These are phyloP conservation scores for Typhlichthys subterraneus DNA, from an alignment of 2,797 vertebrate species.

Conservation along the genomic window DNA sequence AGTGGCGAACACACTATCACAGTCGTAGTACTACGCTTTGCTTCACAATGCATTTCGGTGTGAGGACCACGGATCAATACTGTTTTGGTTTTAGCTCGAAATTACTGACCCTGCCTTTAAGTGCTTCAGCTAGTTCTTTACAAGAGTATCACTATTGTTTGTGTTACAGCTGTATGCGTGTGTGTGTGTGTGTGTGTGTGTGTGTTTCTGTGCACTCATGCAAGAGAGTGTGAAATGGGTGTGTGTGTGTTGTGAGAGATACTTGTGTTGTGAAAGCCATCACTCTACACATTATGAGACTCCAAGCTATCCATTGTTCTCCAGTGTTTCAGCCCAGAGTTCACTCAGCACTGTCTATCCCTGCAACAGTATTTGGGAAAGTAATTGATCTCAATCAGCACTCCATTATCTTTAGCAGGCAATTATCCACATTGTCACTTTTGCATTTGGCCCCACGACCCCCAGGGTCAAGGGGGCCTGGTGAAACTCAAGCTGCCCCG, in stretches of 20 bases:
- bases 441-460: slow-evolving; percentile 91
- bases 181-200: slow-evolving; percentile 20
- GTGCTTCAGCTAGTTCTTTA: too few relatives aligned
- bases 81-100: too few relatives aligned
- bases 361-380: slow-evolving; percentile 72
- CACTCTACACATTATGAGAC: slow-evolving; percentile 46
- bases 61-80: too few relatives aligned
- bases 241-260: slow-evolving; percentile 52
- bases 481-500: slow-evolving; percentile 87
- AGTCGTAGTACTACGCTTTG: too few relatives aligned
- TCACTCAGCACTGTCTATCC: slow-evolving; percentile 48
- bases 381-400: slow-evolving; percentile 92
- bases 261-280: slow-evolving; percentile 54
- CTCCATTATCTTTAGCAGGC: slow-evolving; percentile 91
- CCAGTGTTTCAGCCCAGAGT: slow-evolving; percentile 30
- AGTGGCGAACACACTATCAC: too few relatives aligned
- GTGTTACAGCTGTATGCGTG: background rate
- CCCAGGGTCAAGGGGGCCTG: slow-evolving; percentile 81
- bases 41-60: too few relatives aligned
- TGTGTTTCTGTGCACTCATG: slow-evolving; percentile 35
- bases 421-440: slow-evolving; percentile 98
- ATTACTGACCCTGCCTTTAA: too few relatives aligned
- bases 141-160: too few relatives aligned
- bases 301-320: slow-evolving; percentile 34
- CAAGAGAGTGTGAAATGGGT: slow-evolving; percentile 21